phyloP scores from a whole-genome alignment of 2,113 vertebrate genomes.

The Anolis carolinensis region DNA sequence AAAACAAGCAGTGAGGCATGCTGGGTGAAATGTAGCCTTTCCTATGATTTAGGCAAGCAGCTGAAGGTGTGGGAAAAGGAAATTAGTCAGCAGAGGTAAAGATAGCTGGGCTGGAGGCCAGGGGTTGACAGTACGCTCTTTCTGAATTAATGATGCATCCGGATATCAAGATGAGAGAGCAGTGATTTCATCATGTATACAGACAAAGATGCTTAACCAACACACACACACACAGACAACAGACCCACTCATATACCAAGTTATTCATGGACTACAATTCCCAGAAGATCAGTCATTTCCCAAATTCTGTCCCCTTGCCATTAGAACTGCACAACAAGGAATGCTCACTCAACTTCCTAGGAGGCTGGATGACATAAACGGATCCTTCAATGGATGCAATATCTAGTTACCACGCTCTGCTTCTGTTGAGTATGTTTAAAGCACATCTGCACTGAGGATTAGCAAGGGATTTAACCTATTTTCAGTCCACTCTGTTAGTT shows the following conservation, averaged over 20 bases:
- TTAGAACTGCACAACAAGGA: background rate
- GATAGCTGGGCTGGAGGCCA: constrained; percentile 28
- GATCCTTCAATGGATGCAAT: background rate
- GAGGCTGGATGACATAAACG: background rate
- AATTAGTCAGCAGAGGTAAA: constrained; percentile 58
- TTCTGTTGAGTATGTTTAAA: background rate
- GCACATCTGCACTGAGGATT: background rate
- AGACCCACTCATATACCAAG: background rate
- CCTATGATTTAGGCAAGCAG: background rate
- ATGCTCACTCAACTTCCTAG: background rate
- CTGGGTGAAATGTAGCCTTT: constrained; percentile 3
- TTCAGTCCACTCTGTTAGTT: too few species aligned
- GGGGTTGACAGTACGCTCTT: constrained; percentile 37
- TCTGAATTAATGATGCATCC: constrained; percentile 37
- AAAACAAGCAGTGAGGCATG: background rate
- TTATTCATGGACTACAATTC: too few species aligned
- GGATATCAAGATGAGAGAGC: background rate
- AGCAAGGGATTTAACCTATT: background rate
- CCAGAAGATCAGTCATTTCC: too few species aligned
- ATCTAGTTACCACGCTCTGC: background rate
- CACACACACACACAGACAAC: background rate
- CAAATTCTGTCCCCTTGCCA: background rate
- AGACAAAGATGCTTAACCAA: constrained; percentile 15
- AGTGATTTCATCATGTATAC: constrained; percentile 56
- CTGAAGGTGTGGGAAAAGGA: constrained; percentile 38